Evolutionary conservation across 2,113 vertebrate genomes (phyloP).

Genomic region (Piaya cayana): DNA sequence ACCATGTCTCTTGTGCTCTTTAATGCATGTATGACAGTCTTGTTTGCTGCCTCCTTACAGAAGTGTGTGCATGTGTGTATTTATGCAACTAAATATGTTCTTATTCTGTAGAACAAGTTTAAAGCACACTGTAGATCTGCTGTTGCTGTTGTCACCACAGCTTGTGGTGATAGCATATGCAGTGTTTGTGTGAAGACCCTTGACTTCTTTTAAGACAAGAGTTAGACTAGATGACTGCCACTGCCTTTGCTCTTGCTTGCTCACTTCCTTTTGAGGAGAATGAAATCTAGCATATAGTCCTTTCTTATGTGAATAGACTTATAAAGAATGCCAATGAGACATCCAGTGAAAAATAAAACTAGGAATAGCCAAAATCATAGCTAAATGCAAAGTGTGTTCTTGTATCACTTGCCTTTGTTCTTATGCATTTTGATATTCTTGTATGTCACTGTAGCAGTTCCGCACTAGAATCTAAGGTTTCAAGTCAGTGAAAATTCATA

Average conservation of each 20-base stretch:
- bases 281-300: not conserved
- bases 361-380: not conserved
- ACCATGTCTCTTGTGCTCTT: not conserved
- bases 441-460: not conserved
- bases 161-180: not conserved
- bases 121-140: not conserved
- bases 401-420: not conserved
- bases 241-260: not conserved
- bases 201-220: not conserved
- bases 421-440: not conserved
- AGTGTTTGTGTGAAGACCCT: not conserved
- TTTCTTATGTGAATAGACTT: not conserved
- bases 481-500: not conserved
- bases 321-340: not conserved
- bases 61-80: not conserved
- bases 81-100: not conserved
- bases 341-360: not conserved
- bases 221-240: not conserved
- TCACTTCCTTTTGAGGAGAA: not conserved
- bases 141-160: not conserved
- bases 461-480: not conserved
- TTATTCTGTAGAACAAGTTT: not conserved
- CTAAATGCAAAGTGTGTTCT: not conserved
- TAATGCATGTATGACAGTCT: rapidly evolving
- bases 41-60: not conserved